Evolutionary conservation across 2,888 invertebrate species (phyloP).

Genomic region (Diabrotica balteata): DNA sequence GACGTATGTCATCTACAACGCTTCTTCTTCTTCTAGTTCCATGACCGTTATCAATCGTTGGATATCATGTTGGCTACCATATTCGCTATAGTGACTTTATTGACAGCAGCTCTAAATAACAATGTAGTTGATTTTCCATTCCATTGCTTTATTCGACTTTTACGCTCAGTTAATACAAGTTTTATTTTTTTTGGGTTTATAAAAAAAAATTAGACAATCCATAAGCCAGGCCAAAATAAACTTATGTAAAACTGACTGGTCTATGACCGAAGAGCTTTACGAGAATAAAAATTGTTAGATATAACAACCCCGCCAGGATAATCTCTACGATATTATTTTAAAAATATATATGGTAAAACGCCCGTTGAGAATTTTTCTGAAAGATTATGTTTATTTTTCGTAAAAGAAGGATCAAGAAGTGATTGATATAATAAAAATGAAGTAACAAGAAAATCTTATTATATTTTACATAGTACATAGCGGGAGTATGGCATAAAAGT

Average conservation of each 20-base stretch:
- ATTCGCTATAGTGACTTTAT: no score
- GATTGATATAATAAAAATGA: constrained; percentile 12
- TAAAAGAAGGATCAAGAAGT: constrained; percentile 13
- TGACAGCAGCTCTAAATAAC: no score
- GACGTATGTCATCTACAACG: no score
- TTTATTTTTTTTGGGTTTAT: neutral
- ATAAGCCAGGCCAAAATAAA: neutral
- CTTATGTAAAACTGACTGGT: neutral
- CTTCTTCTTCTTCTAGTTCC: no score
- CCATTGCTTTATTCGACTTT: no score
- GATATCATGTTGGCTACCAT: no score
- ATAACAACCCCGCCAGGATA: constrained; percentile 27
- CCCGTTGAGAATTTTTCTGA: constrained; percentile 25
- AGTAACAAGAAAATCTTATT: constrained; percentile 6
- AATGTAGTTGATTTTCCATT: no score
- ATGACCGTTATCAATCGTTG: no score
- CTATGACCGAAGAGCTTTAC: constrained; percentile 24
- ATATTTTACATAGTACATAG: neutral
- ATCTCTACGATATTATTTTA: constrained; percentile 36
- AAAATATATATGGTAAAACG: constrained; percentile 33
- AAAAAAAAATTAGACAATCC: neutral
- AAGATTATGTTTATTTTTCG: constrained; percentile 23
- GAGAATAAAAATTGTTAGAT: constrained; percentile 35
- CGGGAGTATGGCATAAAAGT: no score
- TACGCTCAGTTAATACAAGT: no score